Conservation (phyloP, 2,797 vertebrate species). For the Pteronotus mesoamericanus region DNA sequence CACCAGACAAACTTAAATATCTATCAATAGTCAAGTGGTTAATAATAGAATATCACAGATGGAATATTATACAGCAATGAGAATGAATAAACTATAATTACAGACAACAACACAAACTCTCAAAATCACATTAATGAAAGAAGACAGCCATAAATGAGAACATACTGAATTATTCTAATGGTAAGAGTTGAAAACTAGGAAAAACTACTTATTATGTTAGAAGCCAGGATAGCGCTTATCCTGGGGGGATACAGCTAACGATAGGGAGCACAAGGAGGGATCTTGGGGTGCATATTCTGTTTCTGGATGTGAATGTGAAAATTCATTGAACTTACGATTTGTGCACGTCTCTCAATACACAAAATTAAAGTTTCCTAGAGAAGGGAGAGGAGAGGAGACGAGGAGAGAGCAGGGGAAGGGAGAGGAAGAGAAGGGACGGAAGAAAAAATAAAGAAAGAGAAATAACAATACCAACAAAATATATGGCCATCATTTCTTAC, state of each 20-base stretch:
- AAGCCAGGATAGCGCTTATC: neutral
- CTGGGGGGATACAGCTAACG: neutral
- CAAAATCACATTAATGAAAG: neutral
- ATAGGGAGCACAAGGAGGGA: neutral
- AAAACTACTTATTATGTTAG: neutral
- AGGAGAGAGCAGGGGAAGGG: neutral
- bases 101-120: neutral
- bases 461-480: neutral
- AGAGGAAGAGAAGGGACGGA: neutral
- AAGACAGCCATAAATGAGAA: neutral
- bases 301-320: neutral
- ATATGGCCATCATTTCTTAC: neutral
- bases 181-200: neutral
- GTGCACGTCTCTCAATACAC: neutral
- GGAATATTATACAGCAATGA: neutral
- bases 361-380: neutral
- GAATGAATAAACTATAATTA: neutral
- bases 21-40: neutral
- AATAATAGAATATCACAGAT: neutral
- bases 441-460: neutral
- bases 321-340: neutral
- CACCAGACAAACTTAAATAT: neutral
- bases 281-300: neutral
- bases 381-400: neutral
- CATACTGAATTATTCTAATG: neutral